phyloP scores from a whole-genome alignment of 2,113 vertebrate species.

The Hydrochoerus hydrochaeris region DNA sequence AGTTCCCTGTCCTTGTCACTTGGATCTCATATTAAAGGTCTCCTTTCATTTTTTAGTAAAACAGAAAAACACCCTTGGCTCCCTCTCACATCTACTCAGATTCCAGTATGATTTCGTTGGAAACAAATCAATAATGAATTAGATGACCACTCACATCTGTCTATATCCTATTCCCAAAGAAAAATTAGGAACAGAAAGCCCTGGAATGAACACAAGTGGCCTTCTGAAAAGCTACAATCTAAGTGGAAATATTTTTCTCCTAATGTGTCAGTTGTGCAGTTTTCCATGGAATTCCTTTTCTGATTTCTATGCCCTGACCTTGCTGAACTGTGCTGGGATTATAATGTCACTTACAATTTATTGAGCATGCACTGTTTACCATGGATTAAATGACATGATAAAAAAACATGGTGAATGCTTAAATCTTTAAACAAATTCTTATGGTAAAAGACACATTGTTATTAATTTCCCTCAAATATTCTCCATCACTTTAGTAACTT shows the following conservation, averaged over 20 bases:
- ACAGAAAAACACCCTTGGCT: constrained; percentile 70
- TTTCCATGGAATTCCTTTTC: neutral
- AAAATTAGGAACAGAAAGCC: constrained; percentile 52
- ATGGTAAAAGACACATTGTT: neutral
- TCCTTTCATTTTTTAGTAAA: constrained; percentile 73
- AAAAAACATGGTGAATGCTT: neutral
- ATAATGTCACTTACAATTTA: neutral
- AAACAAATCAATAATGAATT: constrained; percentile 75
- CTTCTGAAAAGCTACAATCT: neutral
- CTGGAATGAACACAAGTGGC: neutral
- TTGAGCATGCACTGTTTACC: neutral
- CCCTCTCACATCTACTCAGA: constrained; percentile 55
- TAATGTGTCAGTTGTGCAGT: neutral
- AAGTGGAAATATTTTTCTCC: constrained; percentile 25
- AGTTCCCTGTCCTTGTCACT: constrained; percentile 78
- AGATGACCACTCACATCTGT: constrained; percentile 36
- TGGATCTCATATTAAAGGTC: constrained; percentile 66
- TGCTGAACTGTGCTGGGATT: neutral
- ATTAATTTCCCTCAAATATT: neutral
- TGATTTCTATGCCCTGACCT: neutral
- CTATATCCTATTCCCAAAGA: constrained; percentile 14
- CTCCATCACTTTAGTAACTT: neutral
- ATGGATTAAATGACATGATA: neutral
- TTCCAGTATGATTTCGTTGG: constrained; percentile 67
- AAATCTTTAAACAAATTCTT: neutral